Base-by-base conservation (phyloP, 2,797 vertebrate genomes). In the Peromyscus nudipes region DNA sequence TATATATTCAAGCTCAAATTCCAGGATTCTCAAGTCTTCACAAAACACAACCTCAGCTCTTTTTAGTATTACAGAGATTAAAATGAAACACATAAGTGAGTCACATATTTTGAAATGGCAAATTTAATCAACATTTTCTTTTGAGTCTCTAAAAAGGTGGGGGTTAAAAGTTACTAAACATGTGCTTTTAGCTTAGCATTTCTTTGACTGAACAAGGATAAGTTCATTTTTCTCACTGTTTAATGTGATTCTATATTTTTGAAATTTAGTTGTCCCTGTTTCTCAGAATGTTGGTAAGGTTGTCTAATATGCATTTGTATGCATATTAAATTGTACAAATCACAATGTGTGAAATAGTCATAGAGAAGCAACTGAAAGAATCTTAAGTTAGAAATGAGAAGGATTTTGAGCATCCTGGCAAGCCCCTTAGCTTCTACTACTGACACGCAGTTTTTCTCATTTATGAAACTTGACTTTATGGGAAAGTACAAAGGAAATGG, bases 21-120 rank as follows among this genome's bases (percentile, higher is more conserved):
- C 43, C 25, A 65, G 46, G 6, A 76, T 82, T 29, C 40, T 31
- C 16, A 75, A 8, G 37, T 84, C 17, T 55, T 89, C 49, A 88
- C 73, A 92, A 83, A 91, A 88, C 49, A 12, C 83, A 96, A 17
- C 67, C 55, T 83, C 37, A 60, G 91, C 55, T 91, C 16, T 14
- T 81, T 95, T 83, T 84, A 31, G 8, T 55, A 52, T 79, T 87
- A 93, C 13, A 77, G 27, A 77, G 57, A 64, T 49, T 60, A 73
- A 77, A 93, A 88, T 77, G 4, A 57, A 65, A n/a, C 13, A 79
- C 12, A 13, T 40, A 86, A 89, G 3, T 25, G 17, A 93, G 27
- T 93, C n/a, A 88, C 27, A 64, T 34, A 95, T 49, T 67, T 52
- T 83, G 19, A 96, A 93, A 71, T 60, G 16, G 34, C 43, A 83